Percentiles rank a stretch among this genome's conserved stretches.
Conservation (phyloP, 2,113 vertebrate genomes). For the Paedocypris sp. region DNA sequence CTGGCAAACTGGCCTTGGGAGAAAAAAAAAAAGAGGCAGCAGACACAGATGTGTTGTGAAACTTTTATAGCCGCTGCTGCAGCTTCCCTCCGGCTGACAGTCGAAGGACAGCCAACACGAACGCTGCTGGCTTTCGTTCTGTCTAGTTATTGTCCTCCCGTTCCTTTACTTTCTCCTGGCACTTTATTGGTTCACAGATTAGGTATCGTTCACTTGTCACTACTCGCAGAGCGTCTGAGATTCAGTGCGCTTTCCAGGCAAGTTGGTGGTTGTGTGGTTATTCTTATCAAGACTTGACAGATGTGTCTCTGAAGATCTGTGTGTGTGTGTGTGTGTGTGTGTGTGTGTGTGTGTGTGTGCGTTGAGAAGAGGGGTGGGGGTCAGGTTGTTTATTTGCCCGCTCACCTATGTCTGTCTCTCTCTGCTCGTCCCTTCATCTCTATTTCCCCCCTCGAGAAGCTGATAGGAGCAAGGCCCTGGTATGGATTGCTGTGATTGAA, state of each 20-base stretch:
- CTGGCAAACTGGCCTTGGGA: slow-evolving; percentile 28
- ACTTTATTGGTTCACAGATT: slow-evolving; percentile 55
- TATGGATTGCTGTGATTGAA: slow-evolving; percentile 51
- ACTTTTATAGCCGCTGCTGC: slow-evolving; percentile 62
- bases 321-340: not conserved
- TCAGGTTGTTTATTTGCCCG: slow-evolving; percentile 14
- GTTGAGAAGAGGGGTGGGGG: not conserved
- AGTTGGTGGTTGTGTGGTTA: slow-evolving; percentile 17
- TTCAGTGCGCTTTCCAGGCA: slow-evolving; percentile 12
- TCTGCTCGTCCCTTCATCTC: slow-evolving; percentile 3
- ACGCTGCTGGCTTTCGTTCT: slow-evolving; percentile 11
- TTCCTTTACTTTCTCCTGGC: slow-evolving; percentile 24
- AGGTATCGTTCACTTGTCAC: slow-evolving; percentile 53
- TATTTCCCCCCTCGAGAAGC: slow-evolving; percentile 27
- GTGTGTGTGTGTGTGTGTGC: not conserved
- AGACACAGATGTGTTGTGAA: slow-evolving; percentile 52
- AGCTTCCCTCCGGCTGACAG: slow-evolving; percentile 44
- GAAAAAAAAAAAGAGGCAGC: slow-evolving; percentile 15
- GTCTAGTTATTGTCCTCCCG: slow-evolving; percentile 15
- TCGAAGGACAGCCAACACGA: slow-evolving; percentile 36
- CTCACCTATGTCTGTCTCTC: slow-evolving; percentile 8
- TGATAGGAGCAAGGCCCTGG: slow-evolving; percentile 38
- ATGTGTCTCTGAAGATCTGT: slow-evolving; percentile 28
- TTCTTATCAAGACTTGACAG: slow-evolving; percentile 33
- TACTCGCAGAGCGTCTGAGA: slow-evolving; percentile 47